Base-by-base conservation (phyloP, 2,113 vertebrate species). In the Tenrec ecaudatus region DNA sequence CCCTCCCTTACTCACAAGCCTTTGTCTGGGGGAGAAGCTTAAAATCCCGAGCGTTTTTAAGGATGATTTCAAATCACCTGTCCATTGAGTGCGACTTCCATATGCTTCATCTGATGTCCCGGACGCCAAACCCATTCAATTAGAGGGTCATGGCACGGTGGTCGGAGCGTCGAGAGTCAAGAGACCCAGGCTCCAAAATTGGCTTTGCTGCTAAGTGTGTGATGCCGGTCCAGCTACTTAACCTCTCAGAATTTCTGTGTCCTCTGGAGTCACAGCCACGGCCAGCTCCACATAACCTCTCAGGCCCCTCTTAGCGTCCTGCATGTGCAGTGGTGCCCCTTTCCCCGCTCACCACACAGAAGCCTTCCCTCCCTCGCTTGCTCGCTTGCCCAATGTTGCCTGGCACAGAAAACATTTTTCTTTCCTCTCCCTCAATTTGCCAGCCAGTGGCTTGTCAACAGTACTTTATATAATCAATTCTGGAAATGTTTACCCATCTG, bases 401-500 rank as follows among this genome's bases (percentile, higher is more conserved):
- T 38, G 47, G 79, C 82, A 95, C 76, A 92, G n/a, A 27, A 66
- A 89, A 90, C 68, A 33, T 53, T 77, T 66, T n/a, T 31, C 64
- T n/a, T 81, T 33, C 22, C 36, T 64, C 58, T n/a, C 19, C 23
- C 58, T 82, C 64, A 78, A 78, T 89, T 94, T 84, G 73, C 53
- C 82, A 76, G 69, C 92, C 86, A 16, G 77, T 84, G 73, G 47
- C 73, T 93, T 88, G 83, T 82, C 95, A 89, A 91, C 66, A 93
- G 76, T 85, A 60, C 82, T 91, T 87, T 88, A 90, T 62, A 86
- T 33, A 94, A 95, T 89, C 81, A 83, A 58, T 94, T 93, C 89
- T 88, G 84, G 87, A 96, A 94, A 78, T 92, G 77, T 96, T 92
- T 93, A 85, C 84, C 88, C 53, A 91, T 84, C 81, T 77, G 80